A percentile compares a stretch with the other conserved stretches of the same genome.
These are phyloP conservation scores for Pachypsylla venusta DNA, from an alignment of 1,140 invertebrate species.

Conservation along the genomic window DNA sequence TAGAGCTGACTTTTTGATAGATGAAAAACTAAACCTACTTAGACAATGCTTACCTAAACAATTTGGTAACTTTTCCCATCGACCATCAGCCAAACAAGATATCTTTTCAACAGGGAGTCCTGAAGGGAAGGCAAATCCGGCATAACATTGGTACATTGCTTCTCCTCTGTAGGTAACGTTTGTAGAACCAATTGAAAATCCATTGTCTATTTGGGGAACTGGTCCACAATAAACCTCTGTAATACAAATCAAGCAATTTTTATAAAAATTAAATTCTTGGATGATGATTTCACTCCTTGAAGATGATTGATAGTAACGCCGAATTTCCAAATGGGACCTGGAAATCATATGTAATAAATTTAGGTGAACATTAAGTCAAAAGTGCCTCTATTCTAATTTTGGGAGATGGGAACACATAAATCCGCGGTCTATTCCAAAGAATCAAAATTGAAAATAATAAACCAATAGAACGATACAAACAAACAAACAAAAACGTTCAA, in stretches of 20 bases:
- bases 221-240: slow-evolving; percentile 91
- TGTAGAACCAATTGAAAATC: slow-evolving; percentile 85
- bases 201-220: slow-evolving; percentile 93
- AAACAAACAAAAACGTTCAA: no score
- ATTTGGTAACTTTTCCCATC: slow-evolving; percentile 80
- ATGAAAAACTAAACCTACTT: no score
- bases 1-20: no score
- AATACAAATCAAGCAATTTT: slow-evolving; percentile 9
- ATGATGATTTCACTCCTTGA: neutral
- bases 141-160: slow-evolving; percentile 91
- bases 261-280: slow-evolving; percentile 6
- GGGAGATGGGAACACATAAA: no score
- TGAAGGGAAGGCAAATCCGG: slow-evolving; percentile 85
- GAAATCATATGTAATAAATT: no score
- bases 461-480: no score
- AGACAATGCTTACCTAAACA: slow-evolving; percentile 54
- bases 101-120: slow-evolving; percentile 76
- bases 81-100: slow-evolving; percentile 69
- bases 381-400: no score
- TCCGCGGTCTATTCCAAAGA: no score
- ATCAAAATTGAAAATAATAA: no score
- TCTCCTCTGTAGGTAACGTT: slow-evolving; percentile 87
- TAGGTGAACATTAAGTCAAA: no score
- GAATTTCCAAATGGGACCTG: no score
- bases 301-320: no score